These are phyloP conservation scores for Euwallacea similis DNA, from an alignment of 1,140 invertebrate species.

Conservation along the genomic window DNA sequence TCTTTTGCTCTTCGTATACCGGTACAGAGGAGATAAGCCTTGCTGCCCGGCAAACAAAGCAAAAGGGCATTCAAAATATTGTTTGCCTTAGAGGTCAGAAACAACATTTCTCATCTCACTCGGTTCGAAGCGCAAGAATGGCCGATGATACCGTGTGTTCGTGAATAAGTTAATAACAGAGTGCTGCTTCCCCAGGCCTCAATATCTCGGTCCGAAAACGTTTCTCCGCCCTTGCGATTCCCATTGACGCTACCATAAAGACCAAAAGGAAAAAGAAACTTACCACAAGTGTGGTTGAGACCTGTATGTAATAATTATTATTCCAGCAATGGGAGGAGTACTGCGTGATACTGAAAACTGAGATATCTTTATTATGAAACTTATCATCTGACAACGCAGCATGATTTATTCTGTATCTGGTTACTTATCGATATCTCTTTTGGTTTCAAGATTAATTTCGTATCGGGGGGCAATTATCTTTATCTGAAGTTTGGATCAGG, in stretches of 20 bases:
- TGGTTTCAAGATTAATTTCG: constrained; percentile 23
- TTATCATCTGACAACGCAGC: constrained; percentile 23
- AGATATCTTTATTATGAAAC: constrained; percentile 33
- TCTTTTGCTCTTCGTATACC: too few relatives aligned
- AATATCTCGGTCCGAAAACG: constrained; percentile 36
- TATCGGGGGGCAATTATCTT: constrained; percentile 19
- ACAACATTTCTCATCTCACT: constrained; percentile 18
- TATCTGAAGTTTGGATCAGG: constrained; percentile 12
- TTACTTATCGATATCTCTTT: constrained; percentile 32
- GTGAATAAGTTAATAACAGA: constrained; percentile 45
- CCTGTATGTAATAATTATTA: constrained; percentile 39
- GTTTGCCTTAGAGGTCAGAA: constrained; percentile 7
- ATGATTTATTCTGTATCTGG: constrained; percentile 31
- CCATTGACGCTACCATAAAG: constrained; percentile 39
- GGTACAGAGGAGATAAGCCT: background rate
- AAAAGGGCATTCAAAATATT: constrained; percentile 9
- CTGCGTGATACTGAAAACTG: constrained; percentile 33
- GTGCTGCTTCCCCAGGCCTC: constrained; percentile 38
- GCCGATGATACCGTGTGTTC: constrained; percentile 17
- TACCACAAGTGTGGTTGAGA: constrained; percentile 27
- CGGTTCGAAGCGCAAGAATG: constrained; percentile 19
- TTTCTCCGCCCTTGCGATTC: constrained; percentile 39
- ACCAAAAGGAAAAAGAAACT: constrained; percentile 15
- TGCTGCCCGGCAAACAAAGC: background rate
- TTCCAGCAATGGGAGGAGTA: constrained; percentile 24